phyloP scores from a whole-genome alignment of 2,888 invertebrate genomes.

The Amphipoea oculea region DNA sequence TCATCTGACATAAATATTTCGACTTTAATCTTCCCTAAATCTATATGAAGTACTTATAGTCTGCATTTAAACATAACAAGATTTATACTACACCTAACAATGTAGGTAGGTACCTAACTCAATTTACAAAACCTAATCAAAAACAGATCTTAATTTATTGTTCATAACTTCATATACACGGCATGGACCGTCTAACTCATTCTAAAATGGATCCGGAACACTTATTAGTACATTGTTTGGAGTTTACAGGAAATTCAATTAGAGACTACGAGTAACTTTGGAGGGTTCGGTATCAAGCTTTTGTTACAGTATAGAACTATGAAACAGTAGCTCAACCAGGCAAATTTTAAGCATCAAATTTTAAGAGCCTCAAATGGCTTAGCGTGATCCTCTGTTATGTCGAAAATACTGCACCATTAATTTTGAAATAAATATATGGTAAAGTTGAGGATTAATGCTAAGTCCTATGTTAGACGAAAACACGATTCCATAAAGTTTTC shows the following conservation, averaged over 20 bases:
- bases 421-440: no score
- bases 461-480: no score
- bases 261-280: constrained; percentile 54
- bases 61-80: background rate
- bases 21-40: background rate
- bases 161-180: constrained; percentile 40
- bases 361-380: no score
- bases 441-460: no score
- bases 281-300: constrained; percentile 33
- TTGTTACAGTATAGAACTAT: constrained; percentile 5
- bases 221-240: constrained; percentile 55
- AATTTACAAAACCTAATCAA: constrained; percentile 13
- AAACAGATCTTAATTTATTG: constrained; percentile 30
- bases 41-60: background rate
- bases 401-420: no score
- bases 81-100: background rate
- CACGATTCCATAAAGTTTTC: no score
- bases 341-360: background rate
- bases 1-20: background rate
- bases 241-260: constrained; percentile 64
- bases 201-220: constrained; percentile 51
- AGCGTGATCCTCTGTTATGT: no score
- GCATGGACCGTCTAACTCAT: constrained; percentile 32
- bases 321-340: constrained; percentile 21
- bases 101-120: background rate